Evolutionary conservation across 2,113 vertebrate species (phyloP), one percentile per base, ranked within the genome.

Genomic region (Pipa parva): DNA sequence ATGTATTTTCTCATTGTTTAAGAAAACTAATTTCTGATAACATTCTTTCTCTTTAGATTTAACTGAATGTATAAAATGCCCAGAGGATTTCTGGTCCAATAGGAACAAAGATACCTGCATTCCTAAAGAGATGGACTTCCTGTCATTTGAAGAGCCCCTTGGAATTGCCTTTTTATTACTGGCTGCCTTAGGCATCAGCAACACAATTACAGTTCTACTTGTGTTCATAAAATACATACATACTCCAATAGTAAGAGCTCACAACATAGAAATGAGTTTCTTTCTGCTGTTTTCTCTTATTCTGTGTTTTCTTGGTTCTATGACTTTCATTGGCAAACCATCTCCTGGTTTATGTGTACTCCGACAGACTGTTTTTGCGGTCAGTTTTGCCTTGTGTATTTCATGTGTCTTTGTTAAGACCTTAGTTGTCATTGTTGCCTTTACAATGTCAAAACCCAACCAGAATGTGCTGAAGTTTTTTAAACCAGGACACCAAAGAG

Each of bases 251-350:
- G 83, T 89, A 36, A 79, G 81, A 21, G 71, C 78, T 15, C 83
- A 85, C 62, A 89, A 89, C 76, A 82, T 83, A 25, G 85, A 85
- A 75, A 76, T 88, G 76, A 90, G 85, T 56, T 90, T 87, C 77
- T 71, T 89, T 27, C 77, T 90, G 51, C 84, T 90, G 58, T 80
- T 85, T 59, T 88, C 86, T 10, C 63, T 88, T 63, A 81, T 72
- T 68, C 64, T 89, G 55, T 89, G 85, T 48, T 89, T 88, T 66
- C 75, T 88, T 59, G 85, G 86, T 20, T 85, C 87, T 36, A 75
- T 85, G 81, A 79, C 51, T 80, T 88, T 51, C 25, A 65, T 84
- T 29, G 80, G 78, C 26, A 63, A 62, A 37, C 82, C 82, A 1
- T 78, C 80, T 1, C 2, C 57, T 11, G 77, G 71, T 77, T 79